Base-by-base conservation (phyloP, 2,888 invertebrate genomes). In the Andrena minutula region DNA sequence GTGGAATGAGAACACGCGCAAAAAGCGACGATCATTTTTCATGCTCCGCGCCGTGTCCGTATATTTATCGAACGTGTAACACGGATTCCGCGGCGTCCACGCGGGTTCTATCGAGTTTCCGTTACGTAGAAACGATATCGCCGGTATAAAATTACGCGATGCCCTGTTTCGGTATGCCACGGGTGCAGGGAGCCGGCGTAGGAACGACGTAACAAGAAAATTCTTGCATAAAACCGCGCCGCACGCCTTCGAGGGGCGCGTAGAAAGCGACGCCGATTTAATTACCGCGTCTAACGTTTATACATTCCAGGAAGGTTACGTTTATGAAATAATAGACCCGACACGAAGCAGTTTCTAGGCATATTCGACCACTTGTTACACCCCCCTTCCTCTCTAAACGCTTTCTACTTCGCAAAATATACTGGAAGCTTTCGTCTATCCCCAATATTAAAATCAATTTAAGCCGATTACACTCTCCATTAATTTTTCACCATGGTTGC, bases 161-260 rank as follows among this genome's bases (percentile, higher is more conserved):
- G 64, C 32, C 74, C 65, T 74, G 70, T 83, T 83, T 83, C 63
- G 83, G 82, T 51, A 61, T 51, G 58, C 61, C 41, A 49, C 58
- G 53, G 72, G 63, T 32, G 58, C 47, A 69, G 60, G 41, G 12
- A 80, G 65, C 60, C 66, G 66, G 69, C 65, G 64, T 64, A 30
- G 65, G 66, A 56, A 28, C 82, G 72, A 82, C 63, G 47, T 28
- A 82, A 70, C 68, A 41, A 75, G 82, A 82, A 82, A 82, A 82
- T 82, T 66, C 75, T 71, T 75, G 82, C 82, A 82, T 82, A 68
- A 75, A 75, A 64, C 28, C 75, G 35, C 63, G 65, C 3, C 61
- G 60, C 82, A 71, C 75, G 53, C 75, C 82, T 81, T 71, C 53
- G 56, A 8, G 51, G 26, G 26, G 63, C 20, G 20, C n/a, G 51